Base-by-base conservation (phyloP, 2,888 invertebrate genomes). In the Trissolcus brochymenae region DNA sequence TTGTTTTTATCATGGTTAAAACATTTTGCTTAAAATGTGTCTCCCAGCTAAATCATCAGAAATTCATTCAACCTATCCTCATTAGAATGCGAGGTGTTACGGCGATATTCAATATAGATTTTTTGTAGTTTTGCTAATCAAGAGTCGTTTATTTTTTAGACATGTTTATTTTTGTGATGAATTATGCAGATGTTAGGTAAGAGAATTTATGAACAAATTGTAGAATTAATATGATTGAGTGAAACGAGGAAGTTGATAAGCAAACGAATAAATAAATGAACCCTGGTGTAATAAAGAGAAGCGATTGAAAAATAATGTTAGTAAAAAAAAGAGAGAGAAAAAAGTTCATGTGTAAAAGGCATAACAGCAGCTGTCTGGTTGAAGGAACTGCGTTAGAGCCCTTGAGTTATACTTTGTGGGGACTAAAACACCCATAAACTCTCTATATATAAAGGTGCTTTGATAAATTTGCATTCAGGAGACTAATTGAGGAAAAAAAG, bases 371-470 rank as follows among this genome's bases (percentile, higher is more conserved):
- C 68, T 67, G 74, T 67, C 74, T 62, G 19, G 53, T 54, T 57
- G 14, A 29, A 62, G 53, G 62, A 40, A 55, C 35, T 55, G 66
- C 59, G 46, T 53, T 67, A 40, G 46, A 67, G 59, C 74, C 57
- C 64, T 68, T 74, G 74, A 74, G 67, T 74, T 59, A 74, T 62
- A 62, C 74, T 67, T 74, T 62, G 62, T 62, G 62, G 67, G 68
- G 68, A 62, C 74, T 74, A 50, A 68, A 74, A 62, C 74, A 67
- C 61, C 74, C 74, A 59, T 74, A 74, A 74, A 74, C 57, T 56
- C 67, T 61, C 1, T 19, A 61, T 74, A 56, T 61, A 67, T 67
- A 74, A 29, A 74, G 67, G 62, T 62, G 62, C 74, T 74, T 74
- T 67, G 74, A 74, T 74, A 59, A 68, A 68, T 74, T 74, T 68